Percentiles rank a stretch among this genome's conserved stretches.
Evolutionary conservation across 2,797 vertebrate species (phyloP).

Genomic region (Enteromius paludinosus): DNA sequence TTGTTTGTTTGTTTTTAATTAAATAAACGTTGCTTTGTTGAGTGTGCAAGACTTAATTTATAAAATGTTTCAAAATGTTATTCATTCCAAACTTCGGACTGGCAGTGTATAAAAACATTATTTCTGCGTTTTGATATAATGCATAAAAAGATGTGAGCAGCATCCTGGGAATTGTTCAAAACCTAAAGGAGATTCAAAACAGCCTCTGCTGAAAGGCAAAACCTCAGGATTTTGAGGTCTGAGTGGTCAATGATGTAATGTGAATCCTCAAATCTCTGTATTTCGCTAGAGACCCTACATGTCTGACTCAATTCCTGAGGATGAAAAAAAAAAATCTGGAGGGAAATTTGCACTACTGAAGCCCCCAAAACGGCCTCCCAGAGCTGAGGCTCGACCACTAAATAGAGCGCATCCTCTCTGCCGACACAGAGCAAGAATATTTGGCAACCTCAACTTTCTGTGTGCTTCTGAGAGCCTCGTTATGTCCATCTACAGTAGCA

Average conservation of each 20-base stretch:
- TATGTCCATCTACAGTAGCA: conserved; percentile 36
- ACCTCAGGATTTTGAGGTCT: conserved; percentile 48
- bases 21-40: neutral
- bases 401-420: conserved; percentile 51
- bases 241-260: conserved; percentile 57
- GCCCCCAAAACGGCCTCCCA: conserved; percentile 51
- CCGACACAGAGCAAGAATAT: conserved; percentile 29
- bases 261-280: conserved; percentile 53
- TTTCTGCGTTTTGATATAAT: conserved; percentile 19
- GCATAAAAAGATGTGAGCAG: conserved; percentile 23
- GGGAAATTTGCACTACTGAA: conserved; percentile 40
- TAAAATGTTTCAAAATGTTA: neutral
- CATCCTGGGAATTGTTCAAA: conserved; percentile 43
- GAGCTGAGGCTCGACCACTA: conserved; percentile 39
- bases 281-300: conserved; percentile 44
- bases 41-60: neutral
- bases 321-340: conserved; percentile 42
- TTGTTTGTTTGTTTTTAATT: too few species aligned
- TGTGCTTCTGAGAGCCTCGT: conserved; percentile 33
- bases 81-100: neutral
- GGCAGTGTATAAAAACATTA: neutral
- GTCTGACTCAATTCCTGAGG: conserved; percentile 54
- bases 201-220: conserved; percentile 52
- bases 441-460: conserved; percentile 28
- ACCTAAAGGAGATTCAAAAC: conserved; percentile 45